Percentiles rank a stretch among this genome's conserved stretches.
phyloP scores from a whole-genome alignment of 2,113 vertebrate species.

The Gymnocephalus cernua region DNA sequence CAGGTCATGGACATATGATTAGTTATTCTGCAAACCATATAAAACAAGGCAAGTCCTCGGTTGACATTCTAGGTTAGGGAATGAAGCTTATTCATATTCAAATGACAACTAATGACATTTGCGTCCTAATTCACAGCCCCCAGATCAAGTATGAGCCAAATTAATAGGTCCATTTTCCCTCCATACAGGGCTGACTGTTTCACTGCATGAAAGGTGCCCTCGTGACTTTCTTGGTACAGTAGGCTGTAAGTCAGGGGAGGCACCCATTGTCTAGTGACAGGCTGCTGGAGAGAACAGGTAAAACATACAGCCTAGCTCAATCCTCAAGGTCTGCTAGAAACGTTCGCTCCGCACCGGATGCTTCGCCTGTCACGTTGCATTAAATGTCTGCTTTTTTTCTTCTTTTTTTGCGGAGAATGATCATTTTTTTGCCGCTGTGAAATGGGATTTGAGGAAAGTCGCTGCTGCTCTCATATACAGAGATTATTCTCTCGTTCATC shows the following conservation, averaged over 20 bases:
- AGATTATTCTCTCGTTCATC: conserved; percentile 72
- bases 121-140: conserved; percentile 5
- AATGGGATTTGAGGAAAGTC: conserved; percentile 71
- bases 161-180: conserved; percentile 24
- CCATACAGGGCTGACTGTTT: conserved; percentile 1
- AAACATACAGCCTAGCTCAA: conserved; percentile 39
- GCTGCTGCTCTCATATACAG: conserved; percentile 59
- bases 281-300: conserved; percentile 45
- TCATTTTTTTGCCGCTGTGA: conserved; percentile 57
- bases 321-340: conserved; percentile 57
- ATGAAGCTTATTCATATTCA: conserved; percentile 36
- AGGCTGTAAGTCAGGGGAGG: conserved; percentile 13
- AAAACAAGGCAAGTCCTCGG: background rate
- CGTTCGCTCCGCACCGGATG: conserved; percentile 12
- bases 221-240: conserved; percentile 12
- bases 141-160: conserved; percentile 10
- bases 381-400: conserved; percentile 47
- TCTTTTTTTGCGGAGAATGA: conserved; percentile 57
- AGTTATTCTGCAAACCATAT: background rate
- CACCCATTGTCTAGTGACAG: conserved; percentile 37
- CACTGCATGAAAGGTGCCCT: background rate
- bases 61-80: conserved; percentile 39
- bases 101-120: conserved; percentile 31
- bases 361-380: conserved; percentile 60
- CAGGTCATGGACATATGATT: conserved; percentile 24